Percentiles rank a stretch among this genome's conserved stretches.
phyloP scores from a whole-genome alignment of 1,140 invertebrate genomes.

The Trachymyrmex septentrionalis region DNA sequence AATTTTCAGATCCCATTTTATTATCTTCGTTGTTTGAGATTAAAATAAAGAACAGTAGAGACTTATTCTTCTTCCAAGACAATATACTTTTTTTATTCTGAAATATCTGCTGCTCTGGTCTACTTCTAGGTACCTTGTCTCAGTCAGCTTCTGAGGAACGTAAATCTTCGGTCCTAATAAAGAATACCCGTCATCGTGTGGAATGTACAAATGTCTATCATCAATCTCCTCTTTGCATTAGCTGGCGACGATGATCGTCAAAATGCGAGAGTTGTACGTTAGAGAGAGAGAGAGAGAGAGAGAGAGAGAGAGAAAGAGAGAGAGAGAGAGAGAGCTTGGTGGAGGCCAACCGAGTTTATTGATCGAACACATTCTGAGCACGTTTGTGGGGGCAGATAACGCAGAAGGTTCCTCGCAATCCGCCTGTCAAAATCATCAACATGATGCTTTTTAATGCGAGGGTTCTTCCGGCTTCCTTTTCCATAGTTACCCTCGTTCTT shows the following conservation, averaged over 20 bases:
- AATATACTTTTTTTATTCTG: neutral
- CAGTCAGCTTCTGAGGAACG: neutral
- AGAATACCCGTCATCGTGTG: neutral
- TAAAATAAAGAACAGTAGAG: neutral
- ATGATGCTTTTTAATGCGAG: slow-evolving; percentile 34
- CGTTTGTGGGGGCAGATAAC: slow-evolving; percentile 75
- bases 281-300: slow-evolving; percentile 23
- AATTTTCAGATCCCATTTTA: neutral
- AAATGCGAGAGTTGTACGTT: slow-evolving; percentile 63
- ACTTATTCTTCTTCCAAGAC: neutral
- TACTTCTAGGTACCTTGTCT: neutral
- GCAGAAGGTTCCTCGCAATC: slow-evolving; percentile 66
- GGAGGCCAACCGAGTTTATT: slow-evolving; percentile 72
- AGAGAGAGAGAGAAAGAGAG: slow-evolving; percentile 53
- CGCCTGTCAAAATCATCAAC: slow-evolving; percentile 35
- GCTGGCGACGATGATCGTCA: slow-evolving; percentile 26
- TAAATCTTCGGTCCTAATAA: neutral
- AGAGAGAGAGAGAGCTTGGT: slow-evolving; percentile 50
- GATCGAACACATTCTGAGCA: slow-evolving; percentile 72
- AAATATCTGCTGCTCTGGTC: neutral
- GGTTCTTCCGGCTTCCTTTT: neutral
- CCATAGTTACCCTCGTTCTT: neutral
- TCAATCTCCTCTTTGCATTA: slow-evolving; percentile 46
- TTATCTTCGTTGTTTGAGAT: neutral
- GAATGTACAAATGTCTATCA: slow-evolving; percentile 22